Percentiles rank a stretch among this genome's conserved stretches.
Conservation (phyloP, 2,888 invertebrate genomes). For the Notodromas monacha region DNA sequence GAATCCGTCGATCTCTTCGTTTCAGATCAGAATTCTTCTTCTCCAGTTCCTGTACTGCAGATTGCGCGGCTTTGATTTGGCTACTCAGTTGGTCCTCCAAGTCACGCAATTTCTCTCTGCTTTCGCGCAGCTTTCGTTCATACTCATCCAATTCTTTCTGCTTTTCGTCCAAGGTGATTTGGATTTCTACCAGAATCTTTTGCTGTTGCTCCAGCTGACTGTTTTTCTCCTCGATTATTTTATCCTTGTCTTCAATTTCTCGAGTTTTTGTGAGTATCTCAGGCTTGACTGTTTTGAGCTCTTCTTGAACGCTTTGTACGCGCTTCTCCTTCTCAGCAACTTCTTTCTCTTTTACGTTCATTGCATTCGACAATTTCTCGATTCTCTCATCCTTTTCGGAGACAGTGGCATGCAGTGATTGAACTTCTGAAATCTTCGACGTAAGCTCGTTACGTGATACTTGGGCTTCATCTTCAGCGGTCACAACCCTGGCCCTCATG, state of each 20-base stretch:
- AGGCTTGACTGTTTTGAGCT: no score
- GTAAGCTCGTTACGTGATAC: slow-evolving; percentile 10
- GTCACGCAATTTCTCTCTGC: slow-evolving; percentile 14
- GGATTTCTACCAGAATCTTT: slow-evolving; percentile 13
- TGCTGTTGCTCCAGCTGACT: slow-evolving; percentile 12
- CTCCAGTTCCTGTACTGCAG: not conserved
- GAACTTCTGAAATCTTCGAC: slow-evolving; percentile 10
- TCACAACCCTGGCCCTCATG: slow-evolving; percentile 11
- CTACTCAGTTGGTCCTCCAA: slow-evolving; percentile 23
- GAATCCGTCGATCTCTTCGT: slow-evolving; percentile 14
- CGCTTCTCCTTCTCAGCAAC: no score
- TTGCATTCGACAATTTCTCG: slow-evolving; percentile 14
- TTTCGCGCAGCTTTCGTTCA: slow-evolving; percentile 16
- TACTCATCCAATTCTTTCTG: slow-evolving; percentile 19
- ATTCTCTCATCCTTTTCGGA: slow-evolving; percentile 14
- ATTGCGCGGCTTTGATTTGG: slow-evolving; percentile 23
- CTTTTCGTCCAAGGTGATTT: slow-evolving; percentile 16
- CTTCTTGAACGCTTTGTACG: no score
- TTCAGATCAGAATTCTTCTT: slow-evolving; percentile 12
- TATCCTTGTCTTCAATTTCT: slow-evolving; percentile 11
- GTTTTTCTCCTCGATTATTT: slow-evolving; percentile 12
- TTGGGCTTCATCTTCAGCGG: slow-evolving; percentile 10
- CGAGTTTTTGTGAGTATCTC: slow-evolving; percentile 12
- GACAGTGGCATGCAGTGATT: slow-evolving; percentile 12
- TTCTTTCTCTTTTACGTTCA: slow-evolving; percentile 11